These are phyloP conservation scores for Meiosimyza platycephala DNA, from an alignment of 2,888 invertebrate genomes.

Conservation along the genomic window DNA sequence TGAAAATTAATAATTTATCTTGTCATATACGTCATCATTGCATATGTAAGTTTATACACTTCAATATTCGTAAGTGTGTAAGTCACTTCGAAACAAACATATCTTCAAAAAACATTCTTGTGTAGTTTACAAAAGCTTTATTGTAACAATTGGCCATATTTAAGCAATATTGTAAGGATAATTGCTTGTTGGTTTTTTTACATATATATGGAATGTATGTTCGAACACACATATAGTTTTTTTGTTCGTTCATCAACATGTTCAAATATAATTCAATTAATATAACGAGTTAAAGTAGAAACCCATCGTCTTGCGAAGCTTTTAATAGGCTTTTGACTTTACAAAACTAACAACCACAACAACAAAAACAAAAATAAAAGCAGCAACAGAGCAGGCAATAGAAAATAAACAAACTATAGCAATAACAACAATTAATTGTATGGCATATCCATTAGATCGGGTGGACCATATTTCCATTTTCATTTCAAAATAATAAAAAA, in stretches of 20 bases:
- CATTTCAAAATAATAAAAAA: no score
- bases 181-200: no score
- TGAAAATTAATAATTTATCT: no score
- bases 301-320: background rate
- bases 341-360: background rate
- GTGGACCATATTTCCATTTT: background rate
- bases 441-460: conserved; percentile 31
- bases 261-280: conserved; percentile 59
- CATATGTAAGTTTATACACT: no score
- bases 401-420: conserved; percentile 5
- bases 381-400: background rate
- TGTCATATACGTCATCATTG: no score
- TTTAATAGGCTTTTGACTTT: background rate
- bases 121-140: background rate
- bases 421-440: conserved; percentile 20
- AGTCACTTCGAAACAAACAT: no score
- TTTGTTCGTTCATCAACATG: background rate
- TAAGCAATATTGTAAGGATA: no score
- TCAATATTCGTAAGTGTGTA: no score
- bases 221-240: background rate
- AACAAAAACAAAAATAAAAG: background rate
- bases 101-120: background rate
- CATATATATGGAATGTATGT: background rate
- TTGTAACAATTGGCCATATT: background rate
- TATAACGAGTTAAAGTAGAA: background rate